Conservation (phyloP, 2,888 invertebrate genomes). For the Calliphora vomitoria region DNA sequence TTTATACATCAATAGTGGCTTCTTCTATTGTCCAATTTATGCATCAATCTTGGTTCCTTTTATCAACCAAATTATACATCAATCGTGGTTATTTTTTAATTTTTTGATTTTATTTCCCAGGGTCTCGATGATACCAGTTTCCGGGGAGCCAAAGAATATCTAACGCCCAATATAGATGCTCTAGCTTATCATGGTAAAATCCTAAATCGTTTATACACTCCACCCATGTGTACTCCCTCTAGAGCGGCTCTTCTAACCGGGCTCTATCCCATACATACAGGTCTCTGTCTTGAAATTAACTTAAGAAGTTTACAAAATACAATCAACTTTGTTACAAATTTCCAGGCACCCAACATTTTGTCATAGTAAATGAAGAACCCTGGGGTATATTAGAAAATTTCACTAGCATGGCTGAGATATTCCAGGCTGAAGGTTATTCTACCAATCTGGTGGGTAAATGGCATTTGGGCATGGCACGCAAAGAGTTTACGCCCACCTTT, state of each 20-base stretch:
- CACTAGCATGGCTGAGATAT: conserved; percentile 89
- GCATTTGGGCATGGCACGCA: conserved; percentile 92
- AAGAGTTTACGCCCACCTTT: conserved; percentile 87
- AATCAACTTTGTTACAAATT: neutral
- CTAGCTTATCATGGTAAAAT: conserved; percentile 94
- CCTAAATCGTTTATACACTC: conserved; percentile 91
- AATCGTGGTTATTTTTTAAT: too few species aligned
- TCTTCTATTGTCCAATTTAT: too few species aligned
- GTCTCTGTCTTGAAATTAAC: conserved; percentile 79
- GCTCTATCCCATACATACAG: conserved; percentile 93
- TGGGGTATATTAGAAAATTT: conserved; percentile 89
- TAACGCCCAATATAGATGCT: conserved; percentile 95
- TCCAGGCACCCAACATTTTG: conserved; percentile 89
- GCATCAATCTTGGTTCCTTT: too few species aligned
- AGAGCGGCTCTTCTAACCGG: conserved; percentile 93
- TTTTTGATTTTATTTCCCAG: conserved; percentile 80
- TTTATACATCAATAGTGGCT: too few species aligned
- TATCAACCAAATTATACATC: too few species aligned
- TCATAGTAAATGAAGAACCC: conserved; percentile 88
- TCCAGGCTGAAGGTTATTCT: conserved; percentile 90
- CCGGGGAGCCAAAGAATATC: conserved; percentile 94
- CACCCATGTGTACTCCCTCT: conserved; percentile 94
- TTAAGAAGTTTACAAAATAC: neutral
- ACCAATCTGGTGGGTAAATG: conserved; percentile 96
- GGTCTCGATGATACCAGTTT: conserved; percentile 97